phyloP scores from a whole-genome alignment of 2,113 vertebrate species.

The Vulpes lagopus region DNA sequence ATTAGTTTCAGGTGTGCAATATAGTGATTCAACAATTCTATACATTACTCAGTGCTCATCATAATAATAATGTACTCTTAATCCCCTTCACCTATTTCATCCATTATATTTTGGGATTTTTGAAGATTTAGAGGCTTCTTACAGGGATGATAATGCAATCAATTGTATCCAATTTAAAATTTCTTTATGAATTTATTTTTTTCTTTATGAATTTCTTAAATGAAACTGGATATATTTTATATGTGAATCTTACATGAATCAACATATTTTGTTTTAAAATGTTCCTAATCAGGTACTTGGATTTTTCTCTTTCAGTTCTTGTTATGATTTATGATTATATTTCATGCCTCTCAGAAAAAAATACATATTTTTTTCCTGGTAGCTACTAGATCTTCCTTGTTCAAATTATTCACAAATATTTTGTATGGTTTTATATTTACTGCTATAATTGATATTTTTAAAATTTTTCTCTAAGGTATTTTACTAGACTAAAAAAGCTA shows the following conservation, averaged over 20 bases:
- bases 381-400: background rate
- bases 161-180: background rate
- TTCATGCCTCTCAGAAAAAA: background rate
- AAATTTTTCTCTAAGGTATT: background rate
- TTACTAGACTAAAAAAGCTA: background rate
- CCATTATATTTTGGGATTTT: background rate
- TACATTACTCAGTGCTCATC: background rate
- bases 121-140: background rate
- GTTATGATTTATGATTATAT: background rate
- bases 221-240: background rate
- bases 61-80: background rate
- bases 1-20: background rate
- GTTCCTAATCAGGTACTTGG: background rate
- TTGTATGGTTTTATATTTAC: background rate
- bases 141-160: background rate
- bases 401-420: constrained; percentile 21
- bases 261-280: background rate
- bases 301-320: constrained; percentile 3
- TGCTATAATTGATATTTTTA: background rate
- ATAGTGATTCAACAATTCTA: background rate
- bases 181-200: background rate
- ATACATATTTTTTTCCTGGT: background rate
- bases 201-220: background rate
- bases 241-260: background rate
- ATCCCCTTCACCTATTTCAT: background rate